Base-by-base conservation (phyloP, 2,113 vertebrate species). In the Cololabis saira region DNA sequence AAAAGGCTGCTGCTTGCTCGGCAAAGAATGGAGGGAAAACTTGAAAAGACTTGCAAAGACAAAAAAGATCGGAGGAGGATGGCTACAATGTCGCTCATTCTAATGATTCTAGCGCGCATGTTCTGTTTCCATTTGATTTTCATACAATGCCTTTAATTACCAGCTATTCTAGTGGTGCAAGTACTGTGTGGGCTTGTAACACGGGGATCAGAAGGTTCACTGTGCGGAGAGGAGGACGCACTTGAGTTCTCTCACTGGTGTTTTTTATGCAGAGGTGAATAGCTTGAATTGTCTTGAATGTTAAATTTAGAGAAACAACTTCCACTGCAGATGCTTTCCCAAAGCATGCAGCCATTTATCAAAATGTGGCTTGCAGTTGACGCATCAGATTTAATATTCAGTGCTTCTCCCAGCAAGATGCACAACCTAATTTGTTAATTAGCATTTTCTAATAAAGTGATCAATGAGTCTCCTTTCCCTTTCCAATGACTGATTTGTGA, bases 141-240 rank as follows among this genome's bases (percentile, higher is more conserved):
- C 69, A 64, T 53, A 83, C 83, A 84, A 86, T 47, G 83, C 64
- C 77, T 68, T 78, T 84, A 86, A 89, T 87, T 63, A 80, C 69
- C 55, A 22, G 51, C 72, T 72, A 24, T 61, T 82, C 65, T 65
- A 6, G 69, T 57, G 56, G 67, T 58, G 24, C 51, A 5, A 16
- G 43, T 57, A 78, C 82, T 86, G 76, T 88, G 59, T 22, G 44
- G 55, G 22, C 37, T 69, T 59, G 57, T 80, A 61, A 74, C 24
- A 48, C 57, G 6, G 27, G n/a, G 33, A 58, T 40, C 57, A 40
- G 48, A 22, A 17, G 63, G 41, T 58, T 75, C 57, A 44, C 68
- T 59, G 27, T 56, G 42, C 27, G 13, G 19, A 33, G 51, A 27
- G 68, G 57, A 1, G 44, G 64, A 56, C 58, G 58, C 44, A 27